Evolutionary conservation across 53 echinoderm and acorn worm species (phyloP), one percentile per base, ranked within the genome.

Genomic region (Pentamera pediparva): DNA sequence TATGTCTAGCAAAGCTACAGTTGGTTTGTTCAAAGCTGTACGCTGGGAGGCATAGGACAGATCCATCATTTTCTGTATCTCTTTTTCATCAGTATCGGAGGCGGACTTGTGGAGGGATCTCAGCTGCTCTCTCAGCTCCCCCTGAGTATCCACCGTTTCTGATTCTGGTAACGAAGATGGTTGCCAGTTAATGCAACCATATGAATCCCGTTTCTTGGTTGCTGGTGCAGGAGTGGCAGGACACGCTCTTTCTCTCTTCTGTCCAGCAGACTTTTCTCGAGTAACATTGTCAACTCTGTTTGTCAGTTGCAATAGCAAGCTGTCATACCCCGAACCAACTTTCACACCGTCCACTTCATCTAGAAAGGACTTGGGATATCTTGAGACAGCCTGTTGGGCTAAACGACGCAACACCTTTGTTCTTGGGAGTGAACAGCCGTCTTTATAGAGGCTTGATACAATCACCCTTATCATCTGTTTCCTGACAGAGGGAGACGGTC

Each of bases 121-220:
- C 58, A 83, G 69, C 39, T 83, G 57, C 22, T 77, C 77, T 65
- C 65, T 57, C 15, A 64, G 39, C 35, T 18, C 27, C 49, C 47
- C 45, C 39, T 83, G 77, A 45, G 26, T 58, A 30, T 63, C 77
- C 35, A 37, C 71, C 33, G 69, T 69, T 61, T 83, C 69, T 21
- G 35, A 59, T 29, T 77, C 52, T 47, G 77, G 69, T 27, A 77
- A 50, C 38, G 61, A 54, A 0, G 47, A 30, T 12, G 77, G 76
- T 45, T 81, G 81, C 74, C 77, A 77, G 39, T 59, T 50, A 30
- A 80, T 45, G 50, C 80, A 80, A 15, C 80, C 72, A 56, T 80
- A 80, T 36, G 40, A 32, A 38, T 74, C 75, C 8, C 19, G 71
- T 27, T 74, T 49, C 53, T 60, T 81, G 34, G 73, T 61, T 65